These are phyloP conservation scores for Leptoteleia sp. DNA, from an alignment of 1,140 invertebrate species.

Conservation along the genomic window DNA sequence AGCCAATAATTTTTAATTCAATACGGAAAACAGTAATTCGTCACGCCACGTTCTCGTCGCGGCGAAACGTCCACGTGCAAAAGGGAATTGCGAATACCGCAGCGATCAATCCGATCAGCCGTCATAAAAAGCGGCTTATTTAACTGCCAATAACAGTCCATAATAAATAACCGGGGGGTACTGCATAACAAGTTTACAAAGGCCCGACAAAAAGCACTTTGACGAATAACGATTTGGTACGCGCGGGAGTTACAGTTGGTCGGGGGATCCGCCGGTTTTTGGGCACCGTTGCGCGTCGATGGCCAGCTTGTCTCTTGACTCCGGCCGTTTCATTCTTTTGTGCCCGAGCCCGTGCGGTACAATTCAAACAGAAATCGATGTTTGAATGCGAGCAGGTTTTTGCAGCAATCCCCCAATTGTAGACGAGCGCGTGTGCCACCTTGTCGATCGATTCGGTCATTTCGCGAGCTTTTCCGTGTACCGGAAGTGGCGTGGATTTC, in stretches of 20 bases:
- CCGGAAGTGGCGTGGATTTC: slow-evolving; percentile 53
- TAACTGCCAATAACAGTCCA: no score
- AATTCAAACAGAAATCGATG: slow-evolving; percentile 59
- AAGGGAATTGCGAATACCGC: no score
- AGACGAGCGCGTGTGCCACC: slow-evolving; percentile 48
- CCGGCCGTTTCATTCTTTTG: slow-evolving; percentile 45
- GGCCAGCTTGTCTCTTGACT: slow-evolving; percentile 50
- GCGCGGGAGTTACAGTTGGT: slow-evolving; percentile 35
- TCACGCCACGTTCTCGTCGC: no score
- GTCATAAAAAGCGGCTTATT: no score
- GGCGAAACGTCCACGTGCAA: no score
- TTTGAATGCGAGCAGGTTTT: slow-evolving; percentile 51
- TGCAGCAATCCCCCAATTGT: slow-evolving; percentile 46
- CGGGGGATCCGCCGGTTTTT: slow-evolving; percentile 18
- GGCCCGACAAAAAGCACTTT: slow-evolving; percentile 26
- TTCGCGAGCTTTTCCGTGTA: slow-evolving; percentile 61
- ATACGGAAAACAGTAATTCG: no score
- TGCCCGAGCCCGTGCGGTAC: slow-evolving; percentile 29
- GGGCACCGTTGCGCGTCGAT: slow-evolving; percentile 26
- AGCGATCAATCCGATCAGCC: no score
- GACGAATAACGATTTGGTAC: slow-evolving; percentile 29
- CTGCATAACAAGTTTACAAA: slow-evolving; percentile 35
- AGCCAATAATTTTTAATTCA: no score
- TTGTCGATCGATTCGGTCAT: slow-evolving; percentile 58
- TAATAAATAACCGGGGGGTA: no score